Conservation (phyloP, 2,113 vertebrate species). For the Sinosuthora webbiana region DNA sequence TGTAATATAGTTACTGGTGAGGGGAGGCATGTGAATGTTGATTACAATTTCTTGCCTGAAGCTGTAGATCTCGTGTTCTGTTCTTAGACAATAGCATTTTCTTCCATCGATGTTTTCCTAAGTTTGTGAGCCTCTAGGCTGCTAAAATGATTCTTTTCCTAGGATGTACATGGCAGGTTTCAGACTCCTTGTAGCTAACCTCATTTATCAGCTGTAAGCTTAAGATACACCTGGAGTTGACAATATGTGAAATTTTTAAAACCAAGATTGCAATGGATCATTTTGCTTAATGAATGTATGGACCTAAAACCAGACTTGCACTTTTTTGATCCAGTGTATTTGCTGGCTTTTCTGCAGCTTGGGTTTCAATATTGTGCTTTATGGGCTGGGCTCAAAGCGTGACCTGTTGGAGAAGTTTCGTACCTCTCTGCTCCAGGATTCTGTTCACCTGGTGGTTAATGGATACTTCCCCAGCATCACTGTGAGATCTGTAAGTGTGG, state of each 20-base stretch:
- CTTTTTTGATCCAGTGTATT: conserved; percentile 13
- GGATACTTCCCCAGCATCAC: conserved; percentile 96
- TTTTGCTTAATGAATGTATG: conserved; percentile 3
- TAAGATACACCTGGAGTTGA: neutral
- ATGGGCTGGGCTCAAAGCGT: conserved; percentile 94
- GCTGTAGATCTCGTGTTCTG: neutral
- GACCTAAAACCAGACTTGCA: neutral
- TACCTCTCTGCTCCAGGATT: conserved; percentile 77
- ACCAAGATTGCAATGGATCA: neutral
- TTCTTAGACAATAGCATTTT: neutral
- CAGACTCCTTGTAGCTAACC: neutral
- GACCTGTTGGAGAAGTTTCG: conserved; percentile 91
- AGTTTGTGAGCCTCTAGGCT: neutral
- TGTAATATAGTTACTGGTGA: neutral
- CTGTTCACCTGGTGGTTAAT: conserved; percentile 90
- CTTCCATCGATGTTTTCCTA: neutral
- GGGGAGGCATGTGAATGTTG: neutral
- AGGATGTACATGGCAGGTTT: neutral
- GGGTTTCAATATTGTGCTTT: conserved; percentile 92
- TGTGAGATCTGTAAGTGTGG: conserved; percentile 87
- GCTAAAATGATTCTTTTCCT: neutral
- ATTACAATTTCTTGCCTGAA: neutral
- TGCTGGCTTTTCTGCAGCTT: conserved; percentile 72
- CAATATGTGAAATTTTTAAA: neutral
- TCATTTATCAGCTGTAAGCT: neutral